A percentile compares a stretch with the other conserved stretches of the same genome.
Conservation (phyloP, 2,888 invertebrate genomes). For the Cephalotes varians region DNA sequence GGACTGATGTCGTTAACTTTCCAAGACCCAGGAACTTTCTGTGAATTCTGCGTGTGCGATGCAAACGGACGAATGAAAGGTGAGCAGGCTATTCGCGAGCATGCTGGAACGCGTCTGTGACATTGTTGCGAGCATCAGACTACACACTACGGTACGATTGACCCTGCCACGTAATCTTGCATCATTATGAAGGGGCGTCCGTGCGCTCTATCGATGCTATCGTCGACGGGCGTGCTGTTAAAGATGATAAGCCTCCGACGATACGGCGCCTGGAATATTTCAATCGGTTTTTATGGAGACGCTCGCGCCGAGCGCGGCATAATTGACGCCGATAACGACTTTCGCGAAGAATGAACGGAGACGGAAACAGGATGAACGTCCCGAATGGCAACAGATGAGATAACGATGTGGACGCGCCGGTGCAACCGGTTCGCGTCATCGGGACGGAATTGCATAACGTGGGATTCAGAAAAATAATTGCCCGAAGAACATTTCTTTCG, state of each 20-base stretch:
- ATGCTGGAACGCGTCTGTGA: constrained; percentile 12
- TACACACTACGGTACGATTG: constrained; percentile 36
- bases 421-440: background rate
- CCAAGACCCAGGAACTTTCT: background rate
- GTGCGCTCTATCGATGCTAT: constrained; percentile 70
- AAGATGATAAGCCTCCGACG: constrained; percentile 68
- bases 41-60: background rate
- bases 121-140: background rate
- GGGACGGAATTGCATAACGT: background rate
- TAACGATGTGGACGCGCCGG: background rate
- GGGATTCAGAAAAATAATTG: background rate
- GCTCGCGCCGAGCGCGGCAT: background rate
- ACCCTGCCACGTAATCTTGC: constrained; percentile 64
- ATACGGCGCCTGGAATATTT: constrained; percentile 55
- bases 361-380: background rate
- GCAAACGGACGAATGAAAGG: background rate
- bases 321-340: constrained; percentile 16
- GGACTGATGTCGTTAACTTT: background rate
- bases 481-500: background rate
- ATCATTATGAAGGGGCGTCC: constrained; percentile 71
- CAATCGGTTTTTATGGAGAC: constrained; percentile 2
- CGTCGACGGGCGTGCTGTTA: constrained; percentile 70
- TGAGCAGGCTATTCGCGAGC: background rate
- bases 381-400: background rate
- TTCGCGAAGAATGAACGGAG: background rate